Percentiles rank a stretch among this genome's conserved stretches.
Conservation (phyloP, 1,140 invertebrate genomes). For the Eupeodes corollae region DNA sequence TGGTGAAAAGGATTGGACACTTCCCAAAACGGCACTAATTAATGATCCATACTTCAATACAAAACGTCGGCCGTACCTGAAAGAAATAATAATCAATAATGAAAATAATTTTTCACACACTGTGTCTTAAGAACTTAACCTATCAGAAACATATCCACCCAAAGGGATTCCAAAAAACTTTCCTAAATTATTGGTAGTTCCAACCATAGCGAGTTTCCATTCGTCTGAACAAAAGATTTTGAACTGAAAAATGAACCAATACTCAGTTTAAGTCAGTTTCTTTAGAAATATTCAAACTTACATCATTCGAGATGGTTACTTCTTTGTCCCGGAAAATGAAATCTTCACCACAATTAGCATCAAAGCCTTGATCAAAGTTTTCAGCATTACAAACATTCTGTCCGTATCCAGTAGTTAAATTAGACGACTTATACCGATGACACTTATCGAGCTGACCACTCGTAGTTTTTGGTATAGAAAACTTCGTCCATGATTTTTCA, state of each 20-base stretch:
- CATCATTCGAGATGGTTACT: conserved; percentile 29
- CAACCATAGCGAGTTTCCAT: conserved; percentile 60
- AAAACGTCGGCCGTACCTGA: conserved; percentile 51
- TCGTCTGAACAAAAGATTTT: conserved; percentile 32
- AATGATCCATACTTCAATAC: conserved; percentile 46
- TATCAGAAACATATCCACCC: conserved; percentile 55
- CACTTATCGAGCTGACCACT: too few species aligned
- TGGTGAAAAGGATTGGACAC: conserved; percentile 51
- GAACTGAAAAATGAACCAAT: too few species aligned
- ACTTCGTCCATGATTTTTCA: too few species aligned
- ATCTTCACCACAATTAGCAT: conserved; percentile 17
- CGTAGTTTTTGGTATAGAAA: too few species aligned
- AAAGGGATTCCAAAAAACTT: conserved; percentile 58
- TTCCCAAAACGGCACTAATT: conserved; percentile 46
- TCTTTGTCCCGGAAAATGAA: conserved; percentile 24
- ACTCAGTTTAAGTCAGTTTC: too few species aligned
- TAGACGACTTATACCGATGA: conserved; percentile 22
- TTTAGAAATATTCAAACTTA: conserved; percentile 5
- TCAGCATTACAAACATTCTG: not conserved
- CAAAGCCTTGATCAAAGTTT: conserved; percentile 33
- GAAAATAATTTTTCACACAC: too few species aligned
- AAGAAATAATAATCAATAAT: too few species aligned
- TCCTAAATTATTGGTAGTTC: conserved; percentile 58
- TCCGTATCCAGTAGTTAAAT: not conserved
- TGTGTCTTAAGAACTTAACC: too few species aligned